Base-by-base conservation (phyloP, 2,888 invertebrate species). In the Bedellia somnulentella region DNA sequence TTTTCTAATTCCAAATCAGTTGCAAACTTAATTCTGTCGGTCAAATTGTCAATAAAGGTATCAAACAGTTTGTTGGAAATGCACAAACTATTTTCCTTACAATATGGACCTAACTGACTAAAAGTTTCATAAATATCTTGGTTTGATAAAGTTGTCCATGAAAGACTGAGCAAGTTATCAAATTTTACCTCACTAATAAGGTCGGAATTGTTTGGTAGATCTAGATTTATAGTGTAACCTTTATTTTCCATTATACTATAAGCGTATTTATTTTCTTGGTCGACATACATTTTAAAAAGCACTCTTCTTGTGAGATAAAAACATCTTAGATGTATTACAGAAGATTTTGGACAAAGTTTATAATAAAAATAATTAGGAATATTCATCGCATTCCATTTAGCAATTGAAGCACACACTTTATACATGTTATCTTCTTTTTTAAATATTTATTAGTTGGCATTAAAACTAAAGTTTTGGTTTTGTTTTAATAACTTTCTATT, bases 1-100 rank as follows among this genome's bases (percentile, higher is more conserved):
- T 52, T 52, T 26, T 71, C 48, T 15, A 89, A 42, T 46, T 87
- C 77, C 1, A 78, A 58, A 46, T 84, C 81, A 11, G 56, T 70
- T 3, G 86, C 64, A 34, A 66, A 47, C 40, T 73, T 61, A 35
- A 82, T 58, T 32, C 75, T 75, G 41, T 81, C 78, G 24, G 78
- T 77, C 10, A 79, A 46, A 23, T 36, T 38, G 35, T 70, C 63
- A 35, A 79, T 56, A 35, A 59, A 68, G 31, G 46, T 44, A 42
- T 67, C 62, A 47, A 77, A 77, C 13, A 57, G 55, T 35, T 44
- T 44, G 37, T 66, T 45, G 9, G 66, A 57, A 30, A 76, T 61
- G 39, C 59, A 55, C 24, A 66, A 30, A 12, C 51, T 47, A 36
- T 70, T 47, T 38, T 56, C 38, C 15, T 41, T 42, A 31, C 68